phyloP scores from a whole-genome alignment of 2,113 vertebrate species.

The Phrynosoma platyrhinos region DNA sequence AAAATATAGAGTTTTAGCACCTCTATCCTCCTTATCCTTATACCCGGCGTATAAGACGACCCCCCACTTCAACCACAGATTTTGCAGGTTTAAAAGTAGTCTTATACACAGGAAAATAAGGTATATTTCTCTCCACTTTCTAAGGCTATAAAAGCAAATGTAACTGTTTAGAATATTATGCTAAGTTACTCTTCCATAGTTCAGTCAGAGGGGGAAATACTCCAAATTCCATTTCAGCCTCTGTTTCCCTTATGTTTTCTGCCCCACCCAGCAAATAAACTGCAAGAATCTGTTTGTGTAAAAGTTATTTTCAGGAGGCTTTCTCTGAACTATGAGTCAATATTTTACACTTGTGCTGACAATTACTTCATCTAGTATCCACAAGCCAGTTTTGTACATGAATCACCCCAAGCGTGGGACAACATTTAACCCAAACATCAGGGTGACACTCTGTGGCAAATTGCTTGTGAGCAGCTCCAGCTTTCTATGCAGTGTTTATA shows the following conservation, averaged over 20 bases:
- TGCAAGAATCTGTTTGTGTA: no score
- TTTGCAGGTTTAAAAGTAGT: no score
- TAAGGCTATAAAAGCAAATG: background rate
- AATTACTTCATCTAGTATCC: background rate
- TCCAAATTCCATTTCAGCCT: no score
- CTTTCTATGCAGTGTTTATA: background rate
- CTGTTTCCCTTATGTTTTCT: no score
- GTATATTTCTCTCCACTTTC: background rate
- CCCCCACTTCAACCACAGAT: no score
- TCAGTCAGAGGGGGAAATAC: background rate
- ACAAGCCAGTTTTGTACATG: background rate
- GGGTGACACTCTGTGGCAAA: background rate
- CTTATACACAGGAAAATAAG: no score
- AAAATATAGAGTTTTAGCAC: no score
- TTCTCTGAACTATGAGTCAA: background rate
- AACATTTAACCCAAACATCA: background rate
- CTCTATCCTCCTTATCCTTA: no score
- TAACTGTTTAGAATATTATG: background rate
- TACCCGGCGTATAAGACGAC: no score
- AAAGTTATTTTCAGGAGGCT: no score
- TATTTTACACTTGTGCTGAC: background rate
- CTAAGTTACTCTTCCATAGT: background rate
- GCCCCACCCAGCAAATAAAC: background rate
- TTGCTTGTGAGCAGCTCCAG: background rate
- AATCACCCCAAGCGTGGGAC: background rate